A percentile compares a stretch with the other conserved stretches of the same genome.
phyloP scores from a whole-genome alignment of 1,140 invertebrate species.

The Varroa destructor region DNA sequence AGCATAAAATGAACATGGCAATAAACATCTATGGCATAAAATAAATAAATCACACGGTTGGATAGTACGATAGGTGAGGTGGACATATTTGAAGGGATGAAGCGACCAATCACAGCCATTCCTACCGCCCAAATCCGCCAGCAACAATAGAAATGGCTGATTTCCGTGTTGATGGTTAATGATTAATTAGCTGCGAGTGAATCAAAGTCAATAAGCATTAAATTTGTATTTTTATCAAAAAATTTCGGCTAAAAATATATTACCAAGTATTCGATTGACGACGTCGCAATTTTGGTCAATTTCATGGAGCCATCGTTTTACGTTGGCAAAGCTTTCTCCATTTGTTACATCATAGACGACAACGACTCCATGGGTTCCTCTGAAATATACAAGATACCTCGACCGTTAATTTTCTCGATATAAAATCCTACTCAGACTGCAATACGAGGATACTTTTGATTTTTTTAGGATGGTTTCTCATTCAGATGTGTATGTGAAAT shows the following conservation, averaged over 20 bases:
- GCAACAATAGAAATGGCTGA: too few relatives aligned
- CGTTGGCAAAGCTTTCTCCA: constrained; percentile 96
- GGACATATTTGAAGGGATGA: constrained; percentile 25
- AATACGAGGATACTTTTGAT: too few relatives aligned
- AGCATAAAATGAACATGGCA: constrained; percentile 29
- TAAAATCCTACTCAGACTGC: too few relatives aligned
- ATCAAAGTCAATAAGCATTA: too few relatives aligned
- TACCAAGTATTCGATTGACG: constrained; percentile 94
- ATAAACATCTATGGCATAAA: neutral
- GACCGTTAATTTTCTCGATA: neutral
- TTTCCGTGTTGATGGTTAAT: too few relatives aligned
- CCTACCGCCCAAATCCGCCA: too few relatives aligned
- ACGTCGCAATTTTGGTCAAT: constrained; percentile 99
- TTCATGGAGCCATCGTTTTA: constrained; percentile 79
- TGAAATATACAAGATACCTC: constrained; percentile 64
- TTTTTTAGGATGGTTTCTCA: too few relatives aligned
- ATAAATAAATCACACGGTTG: constrained; percentile 21
- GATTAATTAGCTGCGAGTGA: too few relatives aligned
- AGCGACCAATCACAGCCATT: too few relatives aligned
- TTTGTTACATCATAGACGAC: constrained; percentile 98
- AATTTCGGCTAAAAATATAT: constrained; percentile 32
- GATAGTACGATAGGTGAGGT: neutral
- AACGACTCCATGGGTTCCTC: constrained; percentile 96
- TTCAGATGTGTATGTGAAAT: too few relatives aligned
- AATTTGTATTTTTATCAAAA: too few relatives aligned